Conservation (phyloP, 2,888 invertebrate species). For the Campaea margaritaria region DNA sequence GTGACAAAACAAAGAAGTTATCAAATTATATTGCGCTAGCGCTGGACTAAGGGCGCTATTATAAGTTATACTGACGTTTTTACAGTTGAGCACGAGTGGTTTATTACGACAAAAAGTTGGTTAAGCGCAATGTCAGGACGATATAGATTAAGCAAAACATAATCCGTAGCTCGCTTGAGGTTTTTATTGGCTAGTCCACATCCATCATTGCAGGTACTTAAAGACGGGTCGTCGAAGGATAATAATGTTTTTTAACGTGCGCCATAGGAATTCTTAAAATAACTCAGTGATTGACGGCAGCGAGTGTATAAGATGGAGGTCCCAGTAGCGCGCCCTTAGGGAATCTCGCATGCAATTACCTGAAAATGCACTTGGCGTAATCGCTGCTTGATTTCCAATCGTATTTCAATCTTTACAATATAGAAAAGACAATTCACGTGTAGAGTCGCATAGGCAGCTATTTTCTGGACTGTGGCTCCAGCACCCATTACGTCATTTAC, state of each 20-base stretch:
- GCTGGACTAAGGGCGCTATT: constrained; percentile 41
- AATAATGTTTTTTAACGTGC: constrained; percentile 30
- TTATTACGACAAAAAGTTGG: constrained; percentile 59
- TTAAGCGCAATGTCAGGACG: constrained; percentile 47
- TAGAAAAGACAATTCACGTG: constrained; percentile 25
- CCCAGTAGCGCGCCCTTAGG: constrained; percentile 13
- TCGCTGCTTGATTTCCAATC: constrained; percentile 16
- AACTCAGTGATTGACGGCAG: constrained; percentile 12
- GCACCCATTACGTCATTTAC: constrained; percentile 31
- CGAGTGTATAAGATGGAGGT: constrained; percentile 5
- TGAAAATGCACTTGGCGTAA: constrained; percentile 17
- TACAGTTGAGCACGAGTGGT: constrained; percentile 52
- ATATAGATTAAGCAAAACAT: constrained; percentile 51
- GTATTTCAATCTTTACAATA: constrained; percentile 20
- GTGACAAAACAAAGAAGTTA: constrained; percentile 44
- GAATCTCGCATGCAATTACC: constrained; percentile 9
- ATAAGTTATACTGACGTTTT: constrained; percentile 53
- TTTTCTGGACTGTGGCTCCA: constrained; percentile 36
- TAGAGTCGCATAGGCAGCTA: constrained; percentile 17
- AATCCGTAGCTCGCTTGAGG: constrained; percentile 40
- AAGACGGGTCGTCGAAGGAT: constrained; percentile 43
- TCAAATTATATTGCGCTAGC: constrained; percentile 38
- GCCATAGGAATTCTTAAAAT: constrained; percentile 16
- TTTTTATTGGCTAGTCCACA: constrained; percentile 48
- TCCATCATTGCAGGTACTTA: constrained; percentile 51